phyloP scores from a whole-genome alignment of 2,888 invertebrate genomes.

The Meandrusa payeni region DNA sequence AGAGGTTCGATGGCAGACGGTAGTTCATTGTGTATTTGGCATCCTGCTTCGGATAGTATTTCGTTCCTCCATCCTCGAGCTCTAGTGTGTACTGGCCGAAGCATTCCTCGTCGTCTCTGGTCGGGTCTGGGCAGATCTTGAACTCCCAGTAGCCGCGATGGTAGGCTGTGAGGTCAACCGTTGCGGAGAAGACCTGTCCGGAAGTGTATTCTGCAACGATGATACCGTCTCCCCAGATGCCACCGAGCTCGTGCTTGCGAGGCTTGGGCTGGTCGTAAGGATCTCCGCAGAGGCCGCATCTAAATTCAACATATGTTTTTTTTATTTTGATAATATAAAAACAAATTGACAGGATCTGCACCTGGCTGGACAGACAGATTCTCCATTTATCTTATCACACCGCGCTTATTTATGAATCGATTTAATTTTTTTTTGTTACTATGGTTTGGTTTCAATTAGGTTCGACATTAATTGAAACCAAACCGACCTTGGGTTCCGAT shows the following conservation, averaged over 20 bases:
- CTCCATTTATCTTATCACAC: too few relatives aligned
- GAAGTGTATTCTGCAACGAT: slow-evolving; percentile 86
- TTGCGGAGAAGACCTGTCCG: slow-evolving; percentile 83
- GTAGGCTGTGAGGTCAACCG: slow-evolving; percentile 89
- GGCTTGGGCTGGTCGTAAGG: slow-evolving; percentile 85
- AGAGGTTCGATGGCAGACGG: slow-evolving; percentile 79
- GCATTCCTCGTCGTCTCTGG: slow-evolving; percentile 85
- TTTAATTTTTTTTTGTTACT: too few relatives aligned
- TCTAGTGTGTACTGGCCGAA: slow-evolving; percentile 84
- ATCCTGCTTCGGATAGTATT: slow-evolving; percentile 86
- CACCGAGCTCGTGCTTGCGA: slow-evolving; percentile 89
- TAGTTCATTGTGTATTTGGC: slow-evolving; percentile 85
- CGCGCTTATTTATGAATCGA: too few relatives aligned
- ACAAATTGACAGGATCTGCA: too few relatives aligned
- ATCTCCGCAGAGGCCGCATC: slow-evolving; percentile 92
- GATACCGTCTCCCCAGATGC: slow-evolving; percentile 87
- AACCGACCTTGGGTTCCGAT: too few relatives aligned
- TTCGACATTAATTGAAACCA: too few relatives aligned
- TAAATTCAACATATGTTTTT: slow-evolving; percentile 28
- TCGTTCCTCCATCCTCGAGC: slow-evolving; percentile 73
- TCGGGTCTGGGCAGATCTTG: slow-evolving; percentile 87
- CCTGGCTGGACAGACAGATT: too few relatives aligned
- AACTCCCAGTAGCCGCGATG: slow-evolving; percentile 93
- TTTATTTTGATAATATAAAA: too few relatives aligned
- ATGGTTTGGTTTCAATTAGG: too few relatives aligned